Evolutionary conservation across 2,888 invertebrate genomes (phyloP).

Genomic region (Agrochola circellaris): DNA sequence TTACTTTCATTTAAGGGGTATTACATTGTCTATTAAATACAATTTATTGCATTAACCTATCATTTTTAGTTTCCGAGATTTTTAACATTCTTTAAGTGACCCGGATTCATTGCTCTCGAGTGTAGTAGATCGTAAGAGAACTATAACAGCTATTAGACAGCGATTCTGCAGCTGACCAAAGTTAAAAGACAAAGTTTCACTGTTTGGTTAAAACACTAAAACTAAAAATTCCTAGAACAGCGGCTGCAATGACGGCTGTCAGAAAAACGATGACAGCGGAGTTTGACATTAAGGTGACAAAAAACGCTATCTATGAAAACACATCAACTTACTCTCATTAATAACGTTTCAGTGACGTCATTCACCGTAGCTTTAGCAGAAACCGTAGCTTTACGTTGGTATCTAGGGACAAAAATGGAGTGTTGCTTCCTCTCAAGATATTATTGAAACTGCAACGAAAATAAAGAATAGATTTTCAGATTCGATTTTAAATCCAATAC

Average conservation of each 20-base stretch:
- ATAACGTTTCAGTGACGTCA: not conserved
- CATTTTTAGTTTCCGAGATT: no score
- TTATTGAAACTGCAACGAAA: not conserved
- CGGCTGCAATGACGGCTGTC: not conserved
- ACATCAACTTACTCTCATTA: not conserved
- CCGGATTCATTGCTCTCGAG: no score
- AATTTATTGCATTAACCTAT: no score
- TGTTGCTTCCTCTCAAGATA: not conserved
- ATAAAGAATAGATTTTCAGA: not conserved
- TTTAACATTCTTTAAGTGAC: no score
- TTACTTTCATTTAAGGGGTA: no score
- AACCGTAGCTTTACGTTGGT: not conserved
- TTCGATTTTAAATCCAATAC: slow-evolving; percentile 8
- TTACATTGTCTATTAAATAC: no score
- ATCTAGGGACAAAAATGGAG: not conserved
- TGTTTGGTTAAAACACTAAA: not conserved
- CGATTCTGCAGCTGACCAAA: not conserved
- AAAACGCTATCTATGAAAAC: not conserved
- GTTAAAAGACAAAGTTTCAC: not conserved
- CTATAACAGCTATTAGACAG: not conserved
- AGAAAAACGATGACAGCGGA: not conserved
- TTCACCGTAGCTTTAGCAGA: no score
- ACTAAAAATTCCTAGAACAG: not conserved
- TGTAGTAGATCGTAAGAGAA: not conserved
- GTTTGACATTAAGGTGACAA: not conserved